phyloP scores from a whole-genome alignment of 2,113 vertebrate genomes.

The Mugil cephalus region DNA sequence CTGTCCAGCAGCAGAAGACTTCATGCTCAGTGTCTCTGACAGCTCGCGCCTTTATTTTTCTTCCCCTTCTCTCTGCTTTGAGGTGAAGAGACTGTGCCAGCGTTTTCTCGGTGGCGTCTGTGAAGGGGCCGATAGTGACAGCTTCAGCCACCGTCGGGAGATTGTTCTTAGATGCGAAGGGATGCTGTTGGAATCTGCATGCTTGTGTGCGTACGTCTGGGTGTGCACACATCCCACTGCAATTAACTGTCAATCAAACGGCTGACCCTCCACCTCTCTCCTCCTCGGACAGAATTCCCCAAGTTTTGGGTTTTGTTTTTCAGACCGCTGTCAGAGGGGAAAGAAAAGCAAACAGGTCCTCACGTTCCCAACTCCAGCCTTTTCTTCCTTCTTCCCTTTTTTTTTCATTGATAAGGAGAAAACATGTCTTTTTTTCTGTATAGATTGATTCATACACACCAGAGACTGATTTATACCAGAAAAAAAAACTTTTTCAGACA shows the following conservation, averaged over 20 bases:
- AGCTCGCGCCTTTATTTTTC: constrained; percentile 6
- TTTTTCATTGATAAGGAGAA: constrained; percentile 18
- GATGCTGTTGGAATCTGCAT: constrained; percentile 51
- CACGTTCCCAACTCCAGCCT: constrained; percentile 23
- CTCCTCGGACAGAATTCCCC: constrained; percentile 64
- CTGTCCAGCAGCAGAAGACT: not conserved
- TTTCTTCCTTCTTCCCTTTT: not conserved
- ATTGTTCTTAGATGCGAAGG: constrained; percentile 39
- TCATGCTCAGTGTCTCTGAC: constrained; percentile 20
- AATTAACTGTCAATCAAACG: constrained; percentile 75
- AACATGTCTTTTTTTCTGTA: constrained; percentile 21
- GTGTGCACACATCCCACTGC: constrained; percentile 29
- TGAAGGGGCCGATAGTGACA: constrained; percentile 7
- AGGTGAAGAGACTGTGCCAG: constrained; percentile 60
- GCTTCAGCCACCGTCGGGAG: constrained; percentile 21
- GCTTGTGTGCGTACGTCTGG: constrained; percentile 31
- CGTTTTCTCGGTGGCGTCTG: constrained; percentile 45
- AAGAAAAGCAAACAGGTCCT: constrained; percentile 71
- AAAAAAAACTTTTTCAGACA: constrained; percentile 14
- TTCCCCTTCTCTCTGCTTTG: constrained; percentile 30
- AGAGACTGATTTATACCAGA: not conserved
- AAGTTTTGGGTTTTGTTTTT: constrained; percentile 71
- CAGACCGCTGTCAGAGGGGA: constrained; percentile 27
- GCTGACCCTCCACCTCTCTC: constrained; percentile 58
- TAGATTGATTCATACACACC: constrained; percentile 4